Evolutionary conservation across 2,113 vertebrate genomes (phyloP).

Genomic region (Harpagus bidentatus): DNA sequence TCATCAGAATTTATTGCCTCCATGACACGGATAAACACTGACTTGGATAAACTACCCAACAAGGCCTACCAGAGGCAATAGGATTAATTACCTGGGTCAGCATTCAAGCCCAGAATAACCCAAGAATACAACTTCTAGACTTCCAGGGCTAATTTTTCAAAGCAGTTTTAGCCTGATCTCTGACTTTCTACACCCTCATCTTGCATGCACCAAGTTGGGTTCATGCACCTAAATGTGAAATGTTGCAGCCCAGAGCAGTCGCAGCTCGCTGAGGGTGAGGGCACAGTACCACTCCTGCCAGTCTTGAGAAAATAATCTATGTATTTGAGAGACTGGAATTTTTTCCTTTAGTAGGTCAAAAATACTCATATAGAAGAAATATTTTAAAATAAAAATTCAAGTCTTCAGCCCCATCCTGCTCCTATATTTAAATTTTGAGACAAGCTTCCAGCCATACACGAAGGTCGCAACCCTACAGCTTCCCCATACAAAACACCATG

Average conservation of each 20-base stretch:
- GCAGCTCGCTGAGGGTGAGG: fast-evolving
- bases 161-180: background rate
- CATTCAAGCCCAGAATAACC: fast-evolving
- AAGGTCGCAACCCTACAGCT: background rate
- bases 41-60: background rate
- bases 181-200: background rate
- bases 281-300: fast-evolving
- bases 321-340: background rate
- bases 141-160: background rate
- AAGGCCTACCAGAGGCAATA: background rate
- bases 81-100: background rate
- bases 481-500: background rate
- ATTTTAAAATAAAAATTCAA: background rate
- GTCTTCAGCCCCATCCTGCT: background rate
- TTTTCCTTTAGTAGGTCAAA: background rate
- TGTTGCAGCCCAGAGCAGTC: background rate
- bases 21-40: background rate
- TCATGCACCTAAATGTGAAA: background rate
- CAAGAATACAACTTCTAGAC: background rate
- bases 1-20: background rate
- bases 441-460: background rate
- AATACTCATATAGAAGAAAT: background rate
- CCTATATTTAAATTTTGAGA: background rate
- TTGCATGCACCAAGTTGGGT: background rate
- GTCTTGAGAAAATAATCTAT: fast-evolving